These are phyloP conservation scores for Ectobius pallidus DNA, from an alignment of 2,888 invertebrate species.

Conservation along the genomic window DNA sequence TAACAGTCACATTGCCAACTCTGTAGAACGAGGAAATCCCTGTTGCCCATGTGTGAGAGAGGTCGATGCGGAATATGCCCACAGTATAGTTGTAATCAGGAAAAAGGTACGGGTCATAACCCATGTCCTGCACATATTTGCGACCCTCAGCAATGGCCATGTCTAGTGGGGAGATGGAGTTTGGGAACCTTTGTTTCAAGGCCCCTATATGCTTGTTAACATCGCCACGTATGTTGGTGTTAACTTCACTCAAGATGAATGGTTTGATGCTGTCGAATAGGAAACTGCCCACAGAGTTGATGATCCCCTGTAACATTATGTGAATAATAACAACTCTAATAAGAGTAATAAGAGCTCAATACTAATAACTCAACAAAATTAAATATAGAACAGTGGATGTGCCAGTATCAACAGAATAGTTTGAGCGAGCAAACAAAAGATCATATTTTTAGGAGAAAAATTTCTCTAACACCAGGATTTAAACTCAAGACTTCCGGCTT, in stretches of 20 bases:
- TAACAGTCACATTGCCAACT: constrained; percentile 76
- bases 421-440: no score
- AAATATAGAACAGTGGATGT: no score
- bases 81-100: constrained; percentile 73
- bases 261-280: constrained; percentile 89
- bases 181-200: constrained; percentile 76
- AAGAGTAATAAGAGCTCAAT: no score
- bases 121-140: constrained; percentile 66
- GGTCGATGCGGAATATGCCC: constrained; percentile 71
- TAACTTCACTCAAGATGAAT: constrained; percentile 77
- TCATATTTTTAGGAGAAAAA: no score
- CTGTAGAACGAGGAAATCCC: constrained; percentile 84
- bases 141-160: constrained; percentile 79
- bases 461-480: no score
- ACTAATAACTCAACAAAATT: no score
- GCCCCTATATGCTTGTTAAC: constrained; percentile 76
- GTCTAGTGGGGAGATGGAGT: constrained; percentile 85
- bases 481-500: no score
- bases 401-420: no score
- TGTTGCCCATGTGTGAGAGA: constrained; percentile 77
- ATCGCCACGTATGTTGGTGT: constrained; percentile 72
- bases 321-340: no score
- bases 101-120: constrained; percentile 77
- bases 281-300: constrained; percentile 81
- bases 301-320: constrained; percentile 71